Evolutionary conservation across 2,113 vertebrate species (phyloP).

Genomic region (Motacilla alba): DNA sequence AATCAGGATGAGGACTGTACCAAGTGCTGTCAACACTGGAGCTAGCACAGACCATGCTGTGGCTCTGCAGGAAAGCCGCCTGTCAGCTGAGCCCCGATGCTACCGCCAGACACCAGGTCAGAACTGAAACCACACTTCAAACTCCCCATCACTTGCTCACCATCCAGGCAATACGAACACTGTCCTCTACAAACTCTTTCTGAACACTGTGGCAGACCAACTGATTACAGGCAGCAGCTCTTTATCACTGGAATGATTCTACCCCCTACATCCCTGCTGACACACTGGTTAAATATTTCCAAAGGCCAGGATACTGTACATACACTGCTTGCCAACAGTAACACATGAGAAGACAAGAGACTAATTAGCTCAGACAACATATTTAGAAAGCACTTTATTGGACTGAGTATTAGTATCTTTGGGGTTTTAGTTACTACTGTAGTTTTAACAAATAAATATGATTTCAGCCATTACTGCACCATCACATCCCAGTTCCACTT

Average conservation of each 20-base stretch:
- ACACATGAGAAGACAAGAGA: neutral
- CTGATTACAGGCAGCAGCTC: neutral
- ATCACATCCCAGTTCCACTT: neutral
- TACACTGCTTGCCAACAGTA: neutral
- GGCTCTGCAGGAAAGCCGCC: neutral
- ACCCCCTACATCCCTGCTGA: neutral
- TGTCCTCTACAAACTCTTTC: neutral
- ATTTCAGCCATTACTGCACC: neutral
- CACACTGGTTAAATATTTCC: neutral
- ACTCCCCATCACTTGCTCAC: neutral
- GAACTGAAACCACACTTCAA: neutral
- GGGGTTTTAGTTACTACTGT: neutral
- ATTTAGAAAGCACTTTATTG: conserved; percentile 4
- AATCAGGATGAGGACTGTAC: neutral
- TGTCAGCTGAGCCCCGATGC: neutral
- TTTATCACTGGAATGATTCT: neutral
- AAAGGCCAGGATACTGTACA: neutral
- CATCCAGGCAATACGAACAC: neutral
- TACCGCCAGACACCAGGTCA: neutral
- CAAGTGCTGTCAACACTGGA: neutral
- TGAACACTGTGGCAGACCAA: neutral
- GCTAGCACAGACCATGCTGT: neutral
- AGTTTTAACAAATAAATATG: neutral
- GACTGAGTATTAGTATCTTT: neutral
- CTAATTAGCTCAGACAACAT: neutral